Evolutionary conservation across 2,797 vertebrate genomes (phyloP).

Genomic region (Morelia viridis): DNA sequence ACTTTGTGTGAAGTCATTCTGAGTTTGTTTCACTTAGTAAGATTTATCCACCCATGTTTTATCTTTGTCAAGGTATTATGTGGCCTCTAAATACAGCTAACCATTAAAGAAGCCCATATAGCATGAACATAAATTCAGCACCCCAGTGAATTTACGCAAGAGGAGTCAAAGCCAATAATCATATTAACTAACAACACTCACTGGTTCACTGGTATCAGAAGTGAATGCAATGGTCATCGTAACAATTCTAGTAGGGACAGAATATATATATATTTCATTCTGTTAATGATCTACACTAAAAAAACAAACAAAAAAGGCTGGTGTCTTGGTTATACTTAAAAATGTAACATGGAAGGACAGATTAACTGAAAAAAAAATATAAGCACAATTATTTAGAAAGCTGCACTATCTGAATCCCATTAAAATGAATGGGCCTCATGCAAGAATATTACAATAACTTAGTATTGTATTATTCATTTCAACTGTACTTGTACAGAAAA

Average conservation of each 20-base stretch:
- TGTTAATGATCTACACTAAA: conserved; percentile 51
- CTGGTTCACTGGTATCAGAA: conserved; percentile 10
- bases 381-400: neutral
- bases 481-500: neutral
- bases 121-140: neutral
- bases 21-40: neutral
- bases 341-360: neutral
- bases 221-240: conserved; percentile 35
- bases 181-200: conserved; percentile 17
- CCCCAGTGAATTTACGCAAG: neutral
- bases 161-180: conserved; percentile 14
- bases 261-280: conserved; percentile 37
- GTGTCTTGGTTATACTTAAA: conserved; percentile 51
- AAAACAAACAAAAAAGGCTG: conserved; percentile 40
- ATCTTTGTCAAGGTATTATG: neutral
- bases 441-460: neutral
- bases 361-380: neutral
- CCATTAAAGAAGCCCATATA: neutral
- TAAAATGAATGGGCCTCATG: conserved; percentile 3
- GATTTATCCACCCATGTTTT: neutral
- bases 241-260: conserved; percentile 51
- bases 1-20: neutral
- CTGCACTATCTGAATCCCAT: neutral
- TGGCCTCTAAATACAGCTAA: neutral
- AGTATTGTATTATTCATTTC: neutral